Conservation (phyloP, 2,797 vertebrate genomes). For the Poliocrania exsul region DNA sequence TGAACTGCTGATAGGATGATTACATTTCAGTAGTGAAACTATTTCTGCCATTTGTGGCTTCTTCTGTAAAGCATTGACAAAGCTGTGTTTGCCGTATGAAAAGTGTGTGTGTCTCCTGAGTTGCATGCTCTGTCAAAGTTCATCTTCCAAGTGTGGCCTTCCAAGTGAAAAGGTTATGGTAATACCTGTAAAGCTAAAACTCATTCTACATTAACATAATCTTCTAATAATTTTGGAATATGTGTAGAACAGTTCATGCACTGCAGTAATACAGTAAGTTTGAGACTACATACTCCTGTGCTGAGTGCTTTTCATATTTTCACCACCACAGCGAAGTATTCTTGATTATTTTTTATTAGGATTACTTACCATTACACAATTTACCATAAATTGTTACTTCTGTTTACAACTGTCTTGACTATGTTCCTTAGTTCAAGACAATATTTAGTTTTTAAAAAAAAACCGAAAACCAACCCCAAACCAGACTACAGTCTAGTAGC, state of each 20-base stretch:
- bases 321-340: neutral
- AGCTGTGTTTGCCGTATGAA: neutral
- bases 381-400: neutral
- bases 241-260: neutral
- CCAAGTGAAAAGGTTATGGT: constrained; percentile 1
- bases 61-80: neutral
- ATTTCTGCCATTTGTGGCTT: neutral
- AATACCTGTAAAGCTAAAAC: neutral
- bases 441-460: neutral
- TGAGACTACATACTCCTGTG: neutral
- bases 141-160: neutral
- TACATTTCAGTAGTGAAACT: neutral
- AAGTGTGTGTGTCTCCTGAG: neutral
- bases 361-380: neutral
- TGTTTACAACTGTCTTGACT: neutral
- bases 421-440: neutral
- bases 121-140: neutral
- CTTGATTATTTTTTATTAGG: neutral
- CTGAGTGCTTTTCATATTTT: neutral
- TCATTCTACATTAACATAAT: neutral
- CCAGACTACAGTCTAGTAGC: neutral
- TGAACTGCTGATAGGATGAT: neutral
- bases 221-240: neutral
- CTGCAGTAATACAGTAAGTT: neutral
- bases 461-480: neutral